Conservation (phyloP, 2,888 invertebrate species). For the Mythimna impura region DNA sequence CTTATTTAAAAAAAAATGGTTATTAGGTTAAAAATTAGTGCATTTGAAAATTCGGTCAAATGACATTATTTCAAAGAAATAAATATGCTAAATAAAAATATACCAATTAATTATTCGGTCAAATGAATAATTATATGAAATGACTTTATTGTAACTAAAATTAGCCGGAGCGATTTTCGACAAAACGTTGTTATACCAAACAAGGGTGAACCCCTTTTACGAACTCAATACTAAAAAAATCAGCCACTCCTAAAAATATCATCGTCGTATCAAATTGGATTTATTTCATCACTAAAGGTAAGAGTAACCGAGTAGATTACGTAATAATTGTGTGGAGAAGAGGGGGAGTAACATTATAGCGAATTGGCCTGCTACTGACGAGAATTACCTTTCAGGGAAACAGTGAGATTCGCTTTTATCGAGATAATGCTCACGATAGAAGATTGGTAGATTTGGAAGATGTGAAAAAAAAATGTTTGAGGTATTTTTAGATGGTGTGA, state of each 20-base stretch:
- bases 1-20: no score
- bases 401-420: slow-evolving; percentile 34
- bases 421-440: slow-evolving; percentile 13
- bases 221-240: not conserved
- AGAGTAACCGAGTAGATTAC: slow-evolving; percentile 44
- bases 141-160: no score
- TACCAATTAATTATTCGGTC: no score
- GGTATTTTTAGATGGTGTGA: not conserved
- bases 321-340: slow-evolving; percentile 40
- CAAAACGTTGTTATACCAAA: no score
- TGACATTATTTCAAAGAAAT: no score
- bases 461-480: not conserved
- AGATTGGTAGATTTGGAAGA: not conserved
- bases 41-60: no score
- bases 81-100: no score
- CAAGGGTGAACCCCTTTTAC: not conserved
- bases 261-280: slow-evolving; percentile 38
- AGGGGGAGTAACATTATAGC: slow-evolving; percentile 23
- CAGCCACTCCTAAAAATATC: slow-evolving; percentile 20
- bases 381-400: slow-evolving; percentile 33
- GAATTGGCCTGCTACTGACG: slow-evolving; percentile 26
- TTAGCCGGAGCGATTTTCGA: no score
- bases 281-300: slow-evolving; percentile 47
- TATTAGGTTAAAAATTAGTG: no score
- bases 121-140: no score